phyloP scores from a whole-genome alignment of 2,888 invertebrate species.

The Pyrgus malvae region DNA sequence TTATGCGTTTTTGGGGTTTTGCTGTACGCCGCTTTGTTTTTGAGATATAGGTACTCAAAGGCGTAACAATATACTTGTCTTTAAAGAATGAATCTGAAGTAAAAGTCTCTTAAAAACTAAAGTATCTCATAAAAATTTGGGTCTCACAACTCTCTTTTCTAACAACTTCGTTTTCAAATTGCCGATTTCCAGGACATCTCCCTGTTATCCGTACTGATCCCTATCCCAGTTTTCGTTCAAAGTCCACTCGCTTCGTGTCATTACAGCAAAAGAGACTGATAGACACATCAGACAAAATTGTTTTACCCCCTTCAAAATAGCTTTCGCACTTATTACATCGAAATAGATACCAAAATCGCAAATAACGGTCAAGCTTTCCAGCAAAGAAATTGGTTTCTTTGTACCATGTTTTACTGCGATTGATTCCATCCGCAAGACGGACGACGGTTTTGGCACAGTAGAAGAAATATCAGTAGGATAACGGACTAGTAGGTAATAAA shows the following conservation, averaged over 20 bases:
- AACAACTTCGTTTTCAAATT: slow-evolving; percentile 25
- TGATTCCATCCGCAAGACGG: slow-evolving; percentile 75
- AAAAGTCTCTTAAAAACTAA: too few relatives aligned
- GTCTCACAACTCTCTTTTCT: slow-evolving; percentile 6
- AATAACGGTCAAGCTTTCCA: slow-evolving; percentile 27
- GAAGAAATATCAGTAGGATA: not conserved
- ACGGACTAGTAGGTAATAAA: not conserved
- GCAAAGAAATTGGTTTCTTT: slow-evolving; percentile 41
- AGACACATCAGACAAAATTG: slow-evolving; percentile 49
- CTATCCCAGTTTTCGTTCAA: slow-evolving; percentile 66
- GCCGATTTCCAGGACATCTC: slow-evolving; percentile 52
- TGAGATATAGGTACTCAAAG: too few relatives aligned
- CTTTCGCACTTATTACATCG: slow-evolving; percentile 30
- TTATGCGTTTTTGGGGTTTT: too few relatives aligned
- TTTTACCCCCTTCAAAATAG: slow-evolving; percentile 28
- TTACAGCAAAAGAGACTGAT: slow-evolving; percentile 69
- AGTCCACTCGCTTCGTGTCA: slow-evolving; percentile 71
- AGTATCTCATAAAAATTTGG: too few relatives aligned
- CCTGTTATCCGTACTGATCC: slow-evolving; percentile 64
- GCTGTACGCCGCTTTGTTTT: too few relatives aligned
- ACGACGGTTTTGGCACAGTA: slow-evolving; percentile 50
- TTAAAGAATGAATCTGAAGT: too few relatives aligned
- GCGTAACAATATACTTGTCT: too few relatives aligned
- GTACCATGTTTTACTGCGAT: slow-evolving; percentile 77
- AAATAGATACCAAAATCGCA: slow-evolving; percentile 46